A percentile compares a stretch with the other conserved stretches of the same genome.
Evolutionary conservation across 2,113 vertebrate species (phyloP).

Genomic region (Leptocoma aspasia): DNA sequence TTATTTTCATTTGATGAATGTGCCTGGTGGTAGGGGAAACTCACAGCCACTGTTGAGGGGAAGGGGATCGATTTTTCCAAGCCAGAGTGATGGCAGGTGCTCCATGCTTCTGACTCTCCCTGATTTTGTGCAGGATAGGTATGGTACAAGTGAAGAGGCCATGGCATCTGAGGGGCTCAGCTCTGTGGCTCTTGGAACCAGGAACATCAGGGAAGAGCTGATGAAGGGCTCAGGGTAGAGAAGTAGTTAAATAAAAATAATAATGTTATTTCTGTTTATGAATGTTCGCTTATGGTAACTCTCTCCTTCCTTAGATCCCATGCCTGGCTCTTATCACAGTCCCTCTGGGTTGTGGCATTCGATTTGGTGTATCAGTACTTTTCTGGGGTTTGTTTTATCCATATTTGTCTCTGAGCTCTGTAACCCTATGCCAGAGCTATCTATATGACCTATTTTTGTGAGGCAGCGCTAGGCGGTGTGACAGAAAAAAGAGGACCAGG

Average conservation of each 20-base stretch:
- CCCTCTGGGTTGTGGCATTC: neutral
- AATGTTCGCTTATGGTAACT: neutral
- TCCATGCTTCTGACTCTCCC: neutral
- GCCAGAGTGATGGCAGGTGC: neutral
- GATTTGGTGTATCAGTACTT: neutral
- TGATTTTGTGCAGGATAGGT: neutral
- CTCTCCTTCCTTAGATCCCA: neutral
- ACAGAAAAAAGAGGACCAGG: neutral
- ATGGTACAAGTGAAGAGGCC: rapidly evolving
- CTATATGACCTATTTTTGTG: neutral
- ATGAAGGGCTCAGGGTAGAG: neutral
- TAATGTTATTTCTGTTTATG: neutral
- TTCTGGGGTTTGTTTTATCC: neutral
- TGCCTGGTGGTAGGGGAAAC: neutral
- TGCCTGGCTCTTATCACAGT: neutral
- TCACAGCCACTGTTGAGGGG: neutral
- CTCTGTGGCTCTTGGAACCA: neutral
- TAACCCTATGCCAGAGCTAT: rapidly evolving
- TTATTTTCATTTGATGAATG: neutral
- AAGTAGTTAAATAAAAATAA: neutral
- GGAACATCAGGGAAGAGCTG: neutral
- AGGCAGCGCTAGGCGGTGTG: rapidly evolving
- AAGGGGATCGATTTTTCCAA: neutral
- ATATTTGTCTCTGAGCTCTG: neutral
- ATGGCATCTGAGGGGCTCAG: neutral